Evolutionary conservation across 2,888 invertebrate genomes (phyloP).

Genomic region (Agrotis exclamationis): DNA sequence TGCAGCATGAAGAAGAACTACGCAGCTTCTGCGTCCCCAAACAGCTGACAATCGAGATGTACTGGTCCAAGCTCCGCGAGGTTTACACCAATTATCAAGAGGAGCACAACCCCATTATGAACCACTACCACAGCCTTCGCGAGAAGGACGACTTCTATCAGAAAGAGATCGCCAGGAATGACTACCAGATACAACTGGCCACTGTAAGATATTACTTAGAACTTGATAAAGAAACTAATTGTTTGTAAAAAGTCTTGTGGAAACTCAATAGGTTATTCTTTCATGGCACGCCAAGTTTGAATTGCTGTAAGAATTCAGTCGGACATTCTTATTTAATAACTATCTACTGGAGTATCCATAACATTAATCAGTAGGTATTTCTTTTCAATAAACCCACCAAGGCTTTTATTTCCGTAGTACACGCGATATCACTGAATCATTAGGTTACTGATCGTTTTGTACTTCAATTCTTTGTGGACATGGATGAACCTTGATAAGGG

Average conservation of each 20-base stretch:
- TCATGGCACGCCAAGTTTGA: not conserved
- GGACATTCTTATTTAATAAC: too few relatives aligned
- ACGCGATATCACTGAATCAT: conserved; percentile 9
- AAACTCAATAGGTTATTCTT: not conserved
- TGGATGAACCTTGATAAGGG: conserved; percentile 13
- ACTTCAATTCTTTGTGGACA: conserved; percentile 9
- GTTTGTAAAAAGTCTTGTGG: not conserved
- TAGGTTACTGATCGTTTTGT: not conserved
- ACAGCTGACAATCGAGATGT: conserved; percentile 83
- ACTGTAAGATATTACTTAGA: conserved; percentile 69
- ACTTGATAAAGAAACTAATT: not conserved
- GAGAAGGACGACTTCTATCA: conserved; percentile 90
- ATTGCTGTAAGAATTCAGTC: not conserved
- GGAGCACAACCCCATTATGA: conserved; percentile 86
- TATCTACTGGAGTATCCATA: not conserved
- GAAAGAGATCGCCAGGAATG: conserved; percentile 86
- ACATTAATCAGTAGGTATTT: not conserved
- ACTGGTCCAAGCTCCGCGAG: conserved; percentile 82
- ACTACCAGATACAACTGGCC: conserved; percentile 80
- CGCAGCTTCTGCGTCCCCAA: conserved; percentile 82
- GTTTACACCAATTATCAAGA: conserved; percentile 83
- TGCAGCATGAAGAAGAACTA: conserved; percentile 86
- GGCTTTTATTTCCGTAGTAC: conserved; percentile 5
- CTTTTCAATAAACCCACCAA: not conserved
- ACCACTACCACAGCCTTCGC: conserved; percentile 80